Conservation (phyloP, 2,113 vertebrate species). For the Xerus inauris region DNA sequence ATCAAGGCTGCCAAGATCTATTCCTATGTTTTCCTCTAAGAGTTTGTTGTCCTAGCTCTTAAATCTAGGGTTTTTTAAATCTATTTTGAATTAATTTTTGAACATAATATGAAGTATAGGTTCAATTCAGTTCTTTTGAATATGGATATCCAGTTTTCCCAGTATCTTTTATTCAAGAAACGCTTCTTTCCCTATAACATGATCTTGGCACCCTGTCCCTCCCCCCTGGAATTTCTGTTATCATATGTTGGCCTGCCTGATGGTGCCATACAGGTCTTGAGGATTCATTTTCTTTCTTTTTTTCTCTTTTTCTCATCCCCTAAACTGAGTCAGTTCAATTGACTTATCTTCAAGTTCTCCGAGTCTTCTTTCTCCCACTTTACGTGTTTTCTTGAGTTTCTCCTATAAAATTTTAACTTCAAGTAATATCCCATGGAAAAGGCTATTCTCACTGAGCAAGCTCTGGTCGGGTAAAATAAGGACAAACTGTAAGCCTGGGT, state of each 20-base stretch:
- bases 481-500: not conserved
- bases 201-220: not conserved
- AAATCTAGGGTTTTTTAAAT: too few relatives aligned
- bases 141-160: too few relatives aligned
- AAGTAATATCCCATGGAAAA: not conserved
- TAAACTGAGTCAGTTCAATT: not conserved
- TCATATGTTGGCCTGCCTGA: not conserved
- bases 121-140: not conserved
- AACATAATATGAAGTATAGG: not conserved
- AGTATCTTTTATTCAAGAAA: not conserved
- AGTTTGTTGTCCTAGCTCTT: too few relatives aligned
- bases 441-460: not conserved
- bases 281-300: not conserved
- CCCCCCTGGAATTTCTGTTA: not conserved
- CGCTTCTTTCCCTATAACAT: not conserved
- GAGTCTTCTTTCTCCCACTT: not conserved
- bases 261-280: not conserved
- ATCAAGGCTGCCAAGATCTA: too few relatives aligned
- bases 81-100: not conserved
- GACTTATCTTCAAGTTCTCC: not conserved
- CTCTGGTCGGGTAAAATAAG: conserved; percentile 14
- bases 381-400: not conserved
- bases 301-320: not conserved
- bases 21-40: too few relatives aligned
- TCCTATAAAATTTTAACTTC: not conserved